Evolutionary conservation across 1,140 invertebrate species (phyloP), one percentile per base, ranked within the genome.

Genomic region (Ylistrum balloti): DNA sequence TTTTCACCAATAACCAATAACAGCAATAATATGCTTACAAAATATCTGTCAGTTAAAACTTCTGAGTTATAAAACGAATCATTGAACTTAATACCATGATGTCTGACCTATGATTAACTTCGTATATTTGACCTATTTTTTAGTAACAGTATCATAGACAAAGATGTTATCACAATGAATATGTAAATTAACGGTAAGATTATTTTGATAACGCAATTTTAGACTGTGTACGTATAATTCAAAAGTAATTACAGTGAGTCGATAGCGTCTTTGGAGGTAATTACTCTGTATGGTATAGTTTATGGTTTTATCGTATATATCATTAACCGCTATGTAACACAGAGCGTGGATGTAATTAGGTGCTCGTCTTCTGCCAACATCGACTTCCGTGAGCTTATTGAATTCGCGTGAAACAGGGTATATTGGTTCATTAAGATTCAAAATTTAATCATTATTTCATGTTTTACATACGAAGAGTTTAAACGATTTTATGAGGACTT

Each of bases 361-460:
- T 74, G 56, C 17, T 74, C 56, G 15, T 28, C 22, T 28, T 22
- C 28, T 28, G n/a, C 9, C 22, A 74, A 74, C n/a, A 74, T 74
- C 2, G n/a, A 74, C 56, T 74, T 74, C 56, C 56, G 0, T 5
- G 20, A 28, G 56, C 3, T 17, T 28, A 28, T 28, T n/a, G 9
- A 3, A 17, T 28, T 17, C 22, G 56, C 56, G 56, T 74, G 28
- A 74, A 28, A 74, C 22, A 74, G n/a, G 28, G n/a, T 74, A 74
- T 74, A 74, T 74, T 74, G 56, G 20, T 74, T n/a, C n/a, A 74
- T 74, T 74, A 74, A 74, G 56, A 74, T 74, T 74, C 56, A n/a
- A 74, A 48, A 28, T 74, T n/a, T 74, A 74, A 74, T 74, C 56
- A 28, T 74, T n/a, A 28, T 74, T 74, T n/a, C 1, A 74, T 5